These are phyloP conservation scores for Netelia fuscicornis DNA, from an alignment of 2,888 invertebrate genomes.

Conservation along the genomic window DNA sequence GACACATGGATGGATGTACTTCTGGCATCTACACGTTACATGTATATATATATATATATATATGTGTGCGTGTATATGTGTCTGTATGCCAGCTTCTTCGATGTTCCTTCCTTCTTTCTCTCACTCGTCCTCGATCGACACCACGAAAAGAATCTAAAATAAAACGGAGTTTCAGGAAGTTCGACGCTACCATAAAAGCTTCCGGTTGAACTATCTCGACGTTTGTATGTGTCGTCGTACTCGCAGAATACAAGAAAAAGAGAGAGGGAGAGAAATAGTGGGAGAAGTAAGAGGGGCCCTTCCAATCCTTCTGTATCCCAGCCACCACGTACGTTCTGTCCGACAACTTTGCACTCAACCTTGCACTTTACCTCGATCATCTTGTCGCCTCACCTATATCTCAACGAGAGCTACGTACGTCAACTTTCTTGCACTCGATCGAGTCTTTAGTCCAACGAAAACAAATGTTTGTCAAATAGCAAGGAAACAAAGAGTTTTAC, in stretches of 20 bases:
- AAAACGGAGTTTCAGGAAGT: conserved; percentile 72
- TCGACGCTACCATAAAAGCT: conserved; percentile 72
- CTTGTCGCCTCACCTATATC: conserved; percentile 57
- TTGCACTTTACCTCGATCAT: conserved; percentile 63
- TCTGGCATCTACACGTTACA: conserved; percentile 8
- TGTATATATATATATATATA: conserved; percentile 6
- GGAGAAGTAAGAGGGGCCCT: not conserved
- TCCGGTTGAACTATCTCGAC: conserved; percentile 67
- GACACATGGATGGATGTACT: conserved; percentile 1
- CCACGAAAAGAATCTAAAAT: conserved; percentile 48
- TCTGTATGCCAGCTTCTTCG: not conserved
- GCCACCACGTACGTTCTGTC: conserved; percentile 66
- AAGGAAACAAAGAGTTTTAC: not conserved
- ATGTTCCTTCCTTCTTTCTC: not conserved
- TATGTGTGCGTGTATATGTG: not conserved
- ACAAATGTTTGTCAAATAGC: not conserved
- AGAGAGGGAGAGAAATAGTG: not conserved
- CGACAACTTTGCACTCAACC: conserved; percentile 73
- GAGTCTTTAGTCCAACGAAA: conserved; percentile 15
- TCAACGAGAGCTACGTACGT: conserved; percentile 23
- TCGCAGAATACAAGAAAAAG: conserved; percentile 2
- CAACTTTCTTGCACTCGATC: conserved; percentile 24
- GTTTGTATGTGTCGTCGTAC: conserved; percentile 58
- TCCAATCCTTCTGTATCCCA: conserved; percentile 26
- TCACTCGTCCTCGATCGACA: conserved; percentile 6